These are phyloP conservation scores for Hanleya hanleyi DNA, from an alignment of 2,888 invertebrate species.

Conservation along the genomic window DNA sequence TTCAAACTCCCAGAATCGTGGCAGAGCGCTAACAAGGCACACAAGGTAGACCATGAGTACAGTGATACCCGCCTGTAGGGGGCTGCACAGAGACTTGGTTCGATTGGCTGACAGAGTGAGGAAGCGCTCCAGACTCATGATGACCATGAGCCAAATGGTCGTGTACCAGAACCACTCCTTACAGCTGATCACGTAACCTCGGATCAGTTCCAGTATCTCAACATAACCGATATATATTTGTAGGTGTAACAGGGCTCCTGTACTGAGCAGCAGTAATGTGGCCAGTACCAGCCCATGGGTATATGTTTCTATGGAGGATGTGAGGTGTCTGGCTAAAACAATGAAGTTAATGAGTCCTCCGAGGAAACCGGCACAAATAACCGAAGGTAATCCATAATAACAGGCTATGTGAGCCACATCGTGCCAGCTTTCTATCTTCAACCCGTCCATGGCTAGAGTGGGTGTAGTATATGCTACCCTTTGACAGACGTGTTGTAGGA, in stretches of 20 bases:
- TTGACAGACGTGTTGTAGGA: no score
- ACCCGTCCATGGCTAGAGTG: not conserved
- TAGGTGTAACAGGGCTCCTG: conserved; percentile 50
- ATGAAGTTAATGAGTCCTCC: conserved; percentile 63
- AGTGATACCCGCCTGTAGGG: conserved; percentile 62
- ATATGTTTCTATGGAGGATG: conserved; percentile 65
- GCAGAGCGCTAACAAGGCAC: conserved; percentile 65
- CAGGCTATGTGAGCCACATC: conserved; percentile 49
- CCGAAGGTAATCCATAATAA: conserved; percentile 61
- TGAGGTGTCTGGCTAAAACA: conserved; percentile 58
- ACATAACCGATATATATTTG: conserved; percentile 63
- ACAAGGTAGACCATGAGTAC: conserved; percentile 62
- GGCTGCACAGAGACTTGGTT: conserved; percentile 54
- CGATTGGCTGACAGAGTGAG: conserved; percentile 59
- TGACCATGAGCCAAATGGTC: conserved; percentile 66
- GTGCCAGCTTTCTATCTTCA: not conserved
- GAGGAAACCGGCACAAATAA: conserved; percentile 57
- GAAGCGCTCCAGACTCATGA: conserved; percentile 65
- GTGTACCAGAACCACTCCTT: conserved; percentile 69
- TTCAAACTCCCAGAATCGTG: conserved; percentile 69
- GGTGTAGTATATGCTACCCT: no score
- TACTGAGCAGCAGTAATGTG: conserved; percentile 50
- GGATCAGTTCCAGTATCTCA: conserved; percentile 51
- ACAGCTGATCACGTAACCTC: conserved; percentile 60
- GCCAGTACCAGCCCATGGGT: conserved; percentile 61